Conservation (phyloP, 2,113 vertebrate species). For the Etheostoma spectabile region DNA sequence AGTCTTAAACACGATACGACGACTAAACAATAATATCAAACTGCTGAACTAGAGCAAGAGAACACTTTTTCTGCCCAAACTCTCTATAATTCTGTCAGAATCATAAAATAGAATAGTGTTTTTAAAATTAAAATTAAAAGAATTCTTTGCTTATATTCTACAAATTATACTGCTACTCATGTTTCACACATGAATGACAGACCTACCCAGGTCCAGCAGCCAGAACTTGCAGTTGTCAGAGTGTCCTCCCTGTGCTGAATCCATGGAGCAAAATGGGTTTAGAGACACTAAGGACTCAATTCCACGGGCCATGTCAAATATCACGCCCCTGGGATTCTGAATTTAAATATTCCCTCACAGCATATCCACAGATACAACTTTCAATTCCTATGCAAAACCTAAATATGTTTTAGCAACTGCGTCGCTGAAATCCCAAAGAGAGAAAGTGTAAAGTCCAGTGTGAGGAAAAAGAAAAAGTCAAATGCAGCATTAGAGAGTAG, state of each 20-base stretch:
- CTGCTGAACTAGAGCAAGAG: background rate
- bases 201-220: conserved; percentile 98
- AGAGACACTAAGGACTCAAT: conserved; percentile 85
- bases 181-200: conserved; percentile 15
- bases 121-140: too few species aligned
- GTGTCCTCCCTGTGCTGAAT: conserved; percentile 83
- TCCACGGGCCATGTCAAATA: conserved; percentile 87
- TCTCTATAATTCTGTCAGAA: background rate
- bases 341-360: conserved; percentile 39
- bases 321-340: conserved; percentile 12
- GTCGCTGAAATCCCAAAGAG: conserved; percentile 29
- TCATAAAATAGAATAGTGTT: background rate
- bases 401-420: background rate
- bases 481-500: conserved; percentile 67
- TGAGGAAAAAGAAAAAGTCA: conserved; percentile 56
- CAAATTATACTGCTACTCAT: too few species aligned
- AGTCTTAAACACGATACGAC: background rate
- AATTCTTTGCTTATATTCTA: too few species aligned
- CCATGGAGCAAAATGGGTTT: conserved; percentile 85
- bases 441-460: conserved; percentile 42
- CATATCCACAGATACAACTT: conserved; percentile 35
- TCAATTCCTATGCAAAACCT: background rate
- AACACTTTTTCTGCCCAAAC: background rate
- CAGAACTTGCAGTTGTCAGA: conserved; percentile 93
- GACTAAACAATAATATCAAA: background rate